Evolutionary conservation across 2,888 invertebrate genomes (phyloP), one percentile per base, ranked within the genome.

Genomic region (Drosophila lacicola): DNA sequence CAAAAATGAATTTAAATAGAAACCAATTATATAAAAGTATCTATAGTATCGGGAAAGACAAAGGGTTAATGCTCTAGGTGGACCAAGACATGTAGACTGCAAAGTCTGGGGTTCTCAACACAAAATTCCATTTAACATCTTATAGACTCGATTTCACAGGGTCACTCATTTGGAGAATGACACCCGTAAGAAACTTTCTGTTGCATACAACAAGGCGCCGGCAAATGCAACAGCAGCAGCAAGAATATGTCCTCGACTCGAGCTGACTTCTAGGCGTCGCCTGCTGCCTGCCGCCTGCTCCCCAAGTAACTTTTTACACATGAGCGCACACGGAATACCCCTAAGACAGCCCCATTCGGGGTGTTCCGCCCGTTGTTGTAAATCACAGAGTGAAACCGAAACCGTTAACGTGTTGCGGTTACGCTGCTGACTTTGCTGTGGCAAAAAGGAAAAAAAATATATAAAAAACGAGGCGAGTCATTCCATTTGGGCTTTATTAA

Each of bases 341-440:
- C 19, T 29, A n/a, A 42, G 51, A 36, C 55, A 36, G 41, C 42
- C 46, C 19, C 51, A 21, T 14, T 41, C 37, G 56, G 56, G 50
- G 51, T 57, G 44, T 60, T 70, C 70, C 64, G 67, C 45, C 56
- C 54, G 64, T 46, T 65, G 45, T 53, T 61, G 87, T 81, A 81
- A 86, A 87, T 89, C 88, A 86, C 84, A 74, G 72, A 83, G 81
- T 83, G 84, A 87, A 85, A 87, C 89, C 89, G 87, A 87, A 89
- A 89, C 86, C 86, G 89, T 86, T 86, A 86, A 89, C 86, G 89
- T 86, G 89, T 87, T 86, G 89, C 89, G 86, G 86, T 86, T 86
- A 86, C 74, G 89, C 70, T 77, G 61, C 75, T 80, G 78, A 79
- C 76, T 83, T 78, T 76, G 70, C 80, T 78, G 70, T 65, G 75